Base-by-base conservation (phyloP, 1,140 invertebrate species). In the Copidosoma floridanum region DNA sequence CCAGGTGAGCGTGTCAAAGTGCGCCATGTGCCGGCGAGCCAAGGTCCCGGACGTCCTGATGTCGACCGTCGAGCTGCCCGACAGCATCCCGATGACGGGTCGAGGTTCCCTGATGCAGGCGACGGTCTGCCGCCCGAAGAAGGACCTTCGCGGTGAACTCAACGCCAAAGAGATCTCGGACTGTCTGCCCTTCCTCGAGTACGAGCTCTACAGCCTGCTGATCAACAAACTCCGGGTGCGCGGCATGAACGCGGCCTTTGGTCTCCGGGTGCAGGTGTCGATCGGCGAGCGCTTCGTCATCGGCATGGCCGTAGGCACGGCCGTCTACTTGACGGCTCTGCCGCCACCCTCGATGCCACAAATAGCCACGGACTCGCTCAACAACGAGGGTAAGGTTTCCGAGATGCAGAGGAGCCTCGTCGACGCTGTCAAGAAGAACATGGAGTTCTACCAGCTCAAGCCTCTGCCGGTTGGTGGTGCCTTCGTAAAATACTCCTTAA, bases 91-190 rank as follows among this genome's bases (percentile, higher is more conserved):
- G 7, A 85, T 86, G 3, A 85, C 85, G n/a, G 93, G 91, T 3
- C 64, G 77, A 41, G 91, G 90, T 5, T 89, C 88, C 61, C 84
- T 92, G 44, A 82, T 92, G 58, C 89, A 92, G 69, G 88, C 89
- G 1, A 88, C 91, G 64, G 89, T 94, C 7, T 91, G 88, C 68
- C 84, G 94, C 35, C 81, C 83, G 1, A 91, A 95, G 68, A 85
- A 86, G 59, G 93, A 94, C 67, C 77, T 88, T 8, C 86, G 89
- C 46, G 88, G 91, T 2, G 95, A 97, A 81, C 83, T 90, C 2
- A 93, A 92, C 73, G 95, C 95, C 3, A 91, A 95, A 72, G 94
- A 98, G 80, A 92, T 98, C 56, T 96, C 94, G 6, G 92, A 94
- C 77, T 87, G 89, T 56, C 79, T 98, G 40, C 96, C 96, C 1